phyloP scores from a whole-genome alignment of 2,797 vertebrate species.

The Todus mexicanus region DNA sequence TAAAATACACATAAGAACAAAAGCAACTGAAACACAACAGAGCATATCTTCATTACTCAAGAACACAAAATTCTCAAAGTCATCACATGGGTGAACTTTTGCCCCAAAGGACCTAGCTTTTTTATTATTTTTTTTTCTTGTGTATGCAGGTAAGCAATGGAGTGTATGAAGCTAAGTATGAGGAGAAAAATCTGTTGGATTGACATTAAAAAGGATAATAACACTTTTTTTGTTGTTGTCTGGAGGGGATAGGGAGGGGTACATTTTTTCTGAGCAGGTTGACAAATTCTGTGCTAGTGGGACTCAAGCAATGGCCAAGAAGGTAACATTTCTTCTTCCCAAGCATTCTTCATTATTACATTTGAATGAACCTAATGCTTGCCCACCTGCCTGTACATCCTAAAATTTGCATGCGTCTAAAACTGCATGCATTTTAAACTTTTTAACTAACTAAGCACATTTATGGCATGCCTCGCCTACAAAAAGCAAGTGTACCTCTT shows the following conservation, averaged over 20 bases:
- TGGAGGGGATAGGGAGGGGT: neutral
- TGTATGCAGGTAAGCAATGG: neutral
- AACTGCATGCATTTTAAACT: neutral
- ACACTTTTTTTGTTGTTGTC: neutral
- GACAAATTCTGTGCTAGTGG: neutral
- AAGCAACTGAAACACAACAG: neutral
- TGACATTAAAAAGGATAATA: neutral
- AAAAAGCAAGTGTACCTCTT: neutral
- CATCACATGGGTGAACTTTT: neutral
- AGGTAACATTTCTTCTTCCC: neutral
- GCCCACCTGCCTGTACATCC: neutral
- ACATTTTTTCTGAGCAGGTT: neutral
- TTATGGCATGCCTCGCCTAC: neutral
- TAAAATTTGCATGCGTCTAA: neutral
- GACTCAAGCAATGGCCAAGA: neutral
- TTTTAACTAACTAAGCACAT: neutral
- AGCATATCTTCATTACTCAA: neutral
- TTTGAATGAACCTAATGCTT: neutral
- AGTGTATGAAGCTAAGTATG: neutral
- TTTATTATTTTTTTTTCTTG: neutral
- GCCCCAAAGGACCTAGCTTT: neutral
- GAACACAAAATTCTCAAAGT: neutral
- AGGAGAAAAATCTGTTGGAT: neutral
- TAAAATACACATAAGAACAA: constrained; percentile 52
- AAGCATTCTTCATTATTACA: neutral